Percentiles rank a stretch among this genome's conserved stretches.
These are phyloP conservation scores for Petrolisthes cinctipes DNA, from an alignment of 2,888 invertebrate genomes.

Conservation along the genomic window DNA sequence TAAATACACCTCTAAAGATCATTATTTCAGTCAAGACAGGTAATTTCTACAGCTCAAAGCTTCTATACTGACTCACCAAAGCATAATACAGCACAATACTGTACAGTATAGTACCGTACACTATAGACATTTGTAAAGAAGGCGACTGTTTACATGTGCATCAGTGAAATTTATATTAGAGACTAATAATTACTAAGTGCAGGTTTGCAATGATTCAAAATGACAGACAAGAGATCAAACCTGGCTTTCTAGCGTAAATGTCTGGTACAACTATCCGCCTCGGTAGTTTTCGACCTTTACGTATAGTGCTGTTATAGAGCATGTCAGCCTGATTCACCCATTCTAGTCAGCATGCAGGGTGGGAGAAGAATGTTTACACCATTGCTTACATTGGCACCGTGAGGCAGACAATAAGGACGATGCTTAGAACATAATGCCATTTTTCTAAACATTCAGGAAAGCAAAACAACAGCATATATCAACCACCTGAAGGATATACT, in stretches of 20 bases:
- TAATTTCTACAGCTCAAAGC: too few species aligned
- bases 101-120: not conserved
- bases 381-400: not conserved
- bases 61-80: too few species aligned
- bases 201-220: too few species aligned
- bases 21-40: too few species aligned
- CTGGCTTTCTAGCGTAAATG: constrained; percentile 25
- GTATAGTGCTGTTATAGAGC: constrained; percentile 29
- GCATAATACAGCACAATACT: not conserved
- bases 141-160: not conserved
- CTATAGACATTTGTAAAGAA: too few species aligned
- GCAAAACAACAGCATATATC: too few species aligned
- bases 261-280: constrained; percentile 35
- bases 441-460: not conserved
- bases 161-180: not conserved
- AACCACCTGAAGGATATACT: too few species aligned
- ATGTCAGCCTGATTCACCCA: constrained; percentile 38
- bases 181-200: too few species aligned
- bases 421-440: not conserved
- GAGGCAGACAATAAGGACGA: not conserved
- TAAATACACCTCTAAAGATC: too few species aligned
- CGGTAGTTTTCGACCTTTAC: constrained; percentile 35
- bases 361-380: not conserved
- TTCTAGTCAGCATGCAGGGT: constrained; percentile 37
- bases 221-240: not conserved